phyloP scores from a whole-genome alignment of 2,113 vertebrate genomes.

The Ivindomyrus marchei region DNA sequence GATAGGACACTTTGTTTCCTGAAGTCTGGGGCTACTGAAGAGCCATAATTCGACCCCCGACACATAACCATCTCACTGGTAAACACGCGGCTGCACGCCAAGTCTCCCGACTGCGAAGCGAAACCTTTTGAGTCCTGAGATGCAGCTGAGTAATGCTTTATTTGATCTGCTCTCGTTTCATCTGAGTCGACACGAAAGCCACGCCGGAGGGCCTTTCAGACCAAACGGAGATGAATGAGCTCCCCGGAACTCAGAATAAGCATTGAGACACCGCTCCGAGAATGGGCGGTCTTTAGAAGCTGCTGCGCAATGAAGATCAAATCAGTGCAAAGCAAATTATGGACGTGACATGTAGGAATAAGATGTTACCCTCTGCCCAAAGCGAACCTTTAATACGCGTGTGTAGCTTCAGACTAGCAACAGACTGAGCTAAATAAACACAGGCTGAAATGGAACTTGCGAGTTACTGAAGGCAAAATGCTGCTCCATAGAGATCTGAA shows the following conservation, averaged over 20 bases:
- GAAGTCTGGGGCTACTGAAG: background rate
- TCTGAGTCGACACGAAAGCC: background rate
- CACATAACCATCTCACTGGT: conserved; percentile 12
- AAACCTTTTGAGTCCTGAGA: conserved; percentile 6
- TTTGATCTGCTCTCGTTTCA: conserved; percentile 9
- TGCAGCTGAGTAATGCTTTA: conserved; percentile 20
- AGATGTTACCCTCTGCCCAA: background rate
- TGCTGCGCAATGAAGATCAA: background rate
- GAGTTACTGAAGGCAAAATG: background rate
- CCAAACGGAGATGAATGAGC: conserved; percentile 10
- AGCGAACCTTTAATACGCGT: background rate
- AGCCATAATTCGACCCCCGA: conserved; percentile 9
- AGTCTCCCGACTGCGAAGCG: background rate
- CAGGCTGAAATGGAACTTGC: background rate
- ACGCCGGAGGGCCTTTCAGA: background rate
- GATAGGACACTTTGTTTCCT: background rate
- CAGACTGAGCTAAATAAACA: background rate
- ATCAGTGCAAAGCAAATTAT: background rate
- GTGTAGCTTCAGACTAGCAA: background rate
- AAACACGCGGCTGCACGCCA: conserved; percentile 8
- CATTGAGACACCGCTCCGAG: background rate
- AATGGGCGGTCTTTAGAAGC: background rate
- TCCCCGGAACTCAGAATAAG: background rate
- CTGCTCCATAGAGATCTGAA: background rate
- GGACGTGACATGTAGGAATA: background rate